phyloP scores from a whole-genome alignment of 2,888 invertebrate species.

The Encarsia formosa region DNA sequence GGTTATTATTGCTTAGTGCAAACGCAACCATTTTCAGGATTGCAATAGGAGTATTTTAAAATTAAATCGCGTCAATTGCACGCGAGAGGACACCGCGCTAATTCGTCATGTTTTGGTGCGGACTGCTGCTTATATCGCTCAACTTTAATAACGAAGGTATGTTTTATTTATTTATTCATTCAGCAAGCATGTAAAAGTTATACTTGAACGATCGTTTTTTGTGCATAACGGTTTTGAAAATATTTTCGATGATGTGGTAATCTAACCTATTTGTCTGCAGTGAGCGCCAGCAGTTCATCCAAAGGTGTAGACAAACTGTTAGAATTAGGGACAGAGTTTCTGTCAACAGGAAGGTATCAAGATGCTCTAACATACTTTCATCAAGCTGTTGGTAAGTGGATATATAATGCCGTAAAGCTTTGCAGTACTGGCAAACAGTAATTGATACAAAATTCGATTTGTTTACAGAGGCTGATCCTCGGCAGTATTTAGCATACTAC shows the following conservation, averaged over 20 bases:
- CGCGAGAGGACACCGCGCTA: no score
- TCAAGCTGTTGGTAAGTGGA: slow-evolving; percentile 83
- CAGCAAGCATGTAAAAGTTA: neutral
- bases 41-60: no score
- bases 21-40: no score
- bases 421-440: neutral
- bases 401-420: neutral
- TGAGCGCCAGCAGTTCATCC: slow-evolving; percentile 60
- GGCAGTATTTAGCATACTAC: slow-evolving; percentile 93
- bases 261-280: slow-evolving; percentile 51
- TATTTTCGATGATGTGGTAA: neutral
- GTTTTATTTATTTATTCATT: no score
- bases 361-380: slow-evolving; percentile 98
- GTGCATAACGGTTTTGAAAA: neutral
- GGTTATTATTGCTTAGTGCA: no score
- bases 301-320: slow-evolving; percentile 75
- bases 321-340: slow-evolving; percentile 86
- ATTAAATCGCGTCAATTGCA: no score
- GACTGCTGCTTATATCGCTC: slow-evolving; percentile 42
- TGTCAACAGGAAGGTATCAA: slow-evolving; percentile 87
- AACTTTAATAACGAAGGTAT: slow-evolving; percentile 46
- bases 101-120: slow-evolving; percentile 44
- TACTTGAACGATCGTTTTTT: neutral
- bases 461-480: slow-evolving; percentile 84
- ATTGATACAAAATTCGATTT: neutral